These are phyloP conservation scores for Beris morrisii DNA, from an alignment of 2,888 invertebrate species.

Conservation along the genomic window DNA sequence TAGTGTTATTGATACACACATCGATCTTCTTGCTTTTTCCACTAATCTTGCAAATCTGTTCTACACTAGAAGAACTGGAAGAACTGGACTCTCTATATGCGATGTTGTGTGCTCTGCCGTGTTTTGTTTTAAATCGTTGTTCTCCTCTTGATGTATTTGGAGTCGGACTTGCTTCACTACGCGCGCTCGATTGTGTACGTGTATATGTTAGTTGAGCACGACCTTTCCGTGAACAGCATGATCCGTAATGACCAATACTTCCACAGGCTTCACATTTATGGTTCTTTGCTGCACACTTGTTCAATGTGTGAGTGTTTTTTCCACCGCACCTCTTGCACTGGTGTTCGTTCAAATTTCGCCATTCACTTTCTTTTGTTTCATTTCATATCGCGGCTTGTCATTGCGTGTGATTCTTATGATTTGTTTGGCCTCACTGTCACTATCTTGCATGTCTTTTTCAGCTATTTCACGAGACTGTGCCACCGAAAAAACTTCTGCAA, in stretches of 20 bases:
- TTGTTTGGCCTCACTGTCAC: no score
- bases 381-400: no score
- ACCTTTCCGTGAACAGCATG: slow-evolving; percentile 1
- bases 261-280: slow-evolving; percentile 8
- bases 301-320: not conserved
- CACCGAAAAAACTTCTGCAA: slow-evolving; percentile 7
- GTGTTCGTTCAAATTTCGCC: not conserved
- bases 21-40: slow-evolving; percentile 8
- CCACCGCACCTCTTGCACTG: slow-evolving; percentile 14
- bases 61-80: no score
- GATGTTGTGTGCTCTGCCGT: no score
- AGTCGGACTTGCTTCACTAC: no score
- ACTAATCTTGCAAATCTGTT: not conserved
- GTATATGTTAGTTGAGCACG: not conserved
- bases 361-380: no score
- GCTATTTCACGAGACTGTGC: slow-evolving; percentile 7
- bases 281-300: not conserved
- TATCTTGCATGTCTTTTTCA: slow-evolving; percentile 1
- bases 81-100: no score
- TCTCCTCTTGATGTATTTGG: no score
- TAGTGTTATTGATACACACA: slow-evolving; percentile 11
- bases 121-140: no score
- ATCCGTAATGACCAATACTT: slow-evolving; percentile 10
- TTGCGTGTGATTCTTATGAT: no score
- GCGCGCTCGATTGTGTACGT: not conserved